phyloP scores from a whole-genome alignment of 2,888 invertebrate genomes.

The Pristionchus fissidentatus region DNA sequence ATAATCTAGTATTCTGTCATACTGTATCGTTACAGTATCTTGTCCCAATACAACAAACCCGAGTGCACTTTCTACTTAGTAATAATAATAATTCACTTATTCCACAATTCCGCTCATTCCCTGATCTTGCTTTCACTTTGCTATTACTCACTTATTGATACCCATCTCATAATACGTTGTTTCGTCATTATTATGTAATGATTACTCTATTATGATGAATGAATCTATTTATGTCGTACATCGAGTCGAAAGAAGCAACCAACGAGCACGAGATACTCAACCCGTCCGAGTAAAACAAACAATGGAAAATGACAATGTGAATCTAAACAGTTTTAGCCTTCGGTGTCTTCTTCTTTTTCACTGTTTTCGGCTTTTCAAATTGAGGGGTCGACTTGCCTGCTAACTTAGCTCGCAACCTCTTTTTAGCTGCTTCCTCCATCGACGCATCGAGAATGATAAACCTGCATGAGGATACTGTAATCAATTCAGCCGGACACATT shows the following conservation, averaged over 20 bases:
- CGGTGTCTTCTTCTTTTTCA: background rate
- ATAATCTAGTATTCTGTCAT: background rate
- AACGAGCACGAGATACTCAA: background rate
- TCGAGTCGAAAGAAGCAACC: background rate
- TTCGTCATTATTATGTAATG: slow-evolving; percentile 35
- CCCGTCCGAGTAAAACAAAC: background rate
- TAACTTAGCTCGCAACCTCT: background rate
- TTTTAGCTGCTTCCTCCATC: slow-evolving; percentile 31
- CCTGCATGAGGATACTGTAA: background rate
- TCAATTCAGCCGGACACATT: background rate
- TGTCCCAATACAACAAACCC: background rate
- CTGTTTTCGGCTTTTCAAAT: background rate
- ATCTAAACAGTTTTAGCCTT: background rate
- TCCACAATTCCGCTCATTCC: slow-evolving; percentile 11
- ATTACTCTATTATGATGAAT: slow-evolving; percentile 11
- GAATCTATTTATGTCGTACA: background rate
- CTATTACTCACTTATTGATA: slow-evolving; percentile 28
- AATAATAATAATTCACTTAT: slow-evolving; percentile 38
- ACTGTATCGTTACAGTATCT: background rate
- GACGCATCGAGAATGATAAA: slow-evolving; percentile 41
- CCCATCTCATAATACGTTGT: slow-evolving; percentile 32
- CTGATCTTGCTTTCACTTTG: slow-evolving; percentile 31
- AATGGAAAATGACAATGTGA: background rate
- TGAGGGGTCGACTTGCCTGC: background rate
- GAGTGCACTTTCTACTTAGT: slow-evolving; percentile 4